Evolutionary conservation across 1,140 invertebrate species (phyloP), one percentile per base, ranked within the genome.

Genomic region (Whitmania pigra): DNA sequence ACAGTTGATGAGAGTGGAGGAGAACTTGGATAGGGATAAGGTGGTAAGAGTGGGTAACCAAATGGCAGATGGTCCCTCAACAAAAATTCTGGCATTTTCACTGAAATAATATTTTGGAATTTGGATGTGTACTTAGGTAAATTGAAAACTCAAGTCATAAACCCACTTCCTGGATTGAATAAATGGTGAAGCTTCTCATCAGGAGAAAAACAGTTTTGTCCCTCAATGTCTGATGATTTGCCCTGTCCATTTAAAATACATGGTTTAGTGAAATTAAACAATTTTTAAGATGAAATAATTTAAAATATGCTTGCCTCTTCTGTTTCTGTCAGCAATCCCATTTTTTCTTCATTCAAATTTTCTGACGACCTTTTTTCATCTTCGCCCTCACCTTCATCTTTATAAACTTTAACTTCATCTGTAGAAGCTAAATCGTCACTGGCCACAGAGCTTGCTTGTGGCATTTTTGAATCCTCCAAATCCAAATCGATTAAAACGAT

Each of bases 351-450:
- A 74, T 89, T 89, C 79, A 95, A 87, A 84, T 92, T 92, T 86
- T 93, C 91, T 72, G 90, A 92, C 80, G 89, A 91, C 79, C 89
- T 74, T 75, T 88, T 85, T 57, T 84, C 83, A 72, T 82, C 82
- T 76, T 93, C 91, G 69, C 90, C 91, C 84, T 95, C 92, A 67
- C 90, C 91, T 84, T 95, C 92, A 87, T 93, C 90, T 84, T 94
- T 93, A 84, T 93, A 95, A 79, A 94, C 90, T 86, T 94, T 94
- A 82, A 94, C 90, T 86, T 94, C 92, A 86, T 95, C 92, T 79
- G 91, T 91, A 83, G 91, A 93, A 84, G 90, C 90, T 85, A 94
- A 89, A 88, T 94, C 92, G 85, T 94, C 90, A 76, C 80, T 80
- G 82, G 86, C 85, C 79, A 81, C 84, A 80, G 87, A 87, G 83